Conservation (phyloP, 1,140 invertebrate genomes). For the Aleiodes sp. region DNA sequence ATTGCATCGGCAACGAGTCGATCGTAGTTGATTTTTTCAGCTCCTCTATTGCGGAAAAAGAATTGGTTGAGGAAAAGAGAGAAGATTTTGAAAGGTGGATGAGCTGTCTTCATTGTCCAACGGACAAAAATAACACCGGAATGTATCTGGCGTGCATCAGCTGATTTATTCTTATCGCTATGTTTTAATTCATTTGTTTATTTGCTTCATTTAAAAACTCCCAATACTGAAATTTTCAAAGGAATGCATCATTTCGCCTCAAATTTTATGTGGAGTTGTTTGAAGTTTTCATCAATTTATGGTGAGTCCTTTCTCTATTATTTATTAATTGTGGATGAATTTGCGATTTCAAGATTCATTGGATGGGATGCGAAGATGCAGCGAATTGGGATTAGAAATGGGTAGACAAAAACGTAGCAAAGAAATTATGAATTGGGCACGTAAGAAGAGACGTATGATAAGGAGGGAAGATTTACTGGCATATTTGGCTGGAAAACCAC, state of each 20-base stretch:
- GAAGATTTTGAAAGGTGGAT: neutral
- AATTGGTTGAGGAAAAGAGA: neutral
- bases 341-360: conserved; percentile 71
- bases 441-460: conserved; percentile 77
- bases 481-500: conserved; percentile 79
- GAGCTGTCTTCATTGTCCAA: neutral
- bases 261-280: too few species aligned
- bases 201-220: neutral
- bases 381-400: conserved; percentile 76
- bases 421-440: conserved; percentile 81
- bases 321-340: neutral
- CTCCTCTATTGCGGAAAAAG: too few species aligned
- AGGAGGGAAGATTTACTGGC: conserved; percentile 80
- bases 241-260: too few species aligned
- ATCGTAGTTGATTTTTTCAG: too few species aligned
- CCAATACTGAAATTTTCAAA: too few species aligned
- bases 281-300: too few species aligned
- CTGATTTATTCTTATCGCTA: conserved; percentile 1
- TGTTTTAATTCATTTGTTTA: conserved; percentile 24
- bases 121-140: neutral
- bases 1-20: too few species aligned
- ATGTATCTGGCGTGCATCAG: conserved; percentile 28
- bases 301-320: conserved; percentile 17
- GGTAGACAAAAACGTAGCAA: conserved; percentile 79
- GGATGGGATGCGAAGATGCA: conserved; percentile 75